Conservation (phyloP, 2,113 vertebrate species). For the Tetrao urogallus region DNA sequence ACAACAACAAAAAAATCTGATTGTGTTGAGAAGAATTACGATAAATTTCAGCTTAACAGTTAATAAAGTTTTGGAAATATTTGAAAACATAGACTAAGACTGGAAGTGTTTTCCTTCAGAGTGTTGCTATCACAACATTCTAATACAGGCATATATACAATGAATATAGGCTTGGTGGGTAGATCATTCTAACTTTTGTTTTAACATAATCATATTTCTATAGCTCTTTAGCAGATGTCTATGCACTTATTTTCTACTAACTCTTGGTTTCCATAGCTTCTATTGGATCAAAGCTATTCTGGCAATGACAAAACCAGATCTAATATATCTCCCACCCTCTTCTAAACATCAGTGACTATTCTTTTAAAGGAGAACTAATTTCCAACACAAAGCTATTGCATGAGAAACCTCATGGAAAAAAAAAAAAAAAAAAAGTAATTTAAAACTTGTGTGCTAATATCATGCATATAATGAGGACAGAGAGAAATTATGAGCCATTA, state of each 20-base stretch:
- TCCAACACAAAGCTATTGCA: background rate
- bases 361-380: slow-evolving; percentile 47
- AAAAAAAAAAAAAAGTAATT: background rate
- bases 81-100: background rate
- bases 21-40: background rate
- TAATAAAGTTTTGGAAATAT: background rate
- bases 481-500: slow-evolving; percentile 18
- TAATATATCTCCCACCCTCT: slow-evolving; percentile 8
- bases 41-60: slow-evolving; percentile 33
- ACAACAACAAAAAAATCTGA: background rate
- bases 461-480: background rate
- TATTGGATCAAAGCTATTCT: slow-evolving; percentile 46
- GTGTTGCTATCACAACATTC: slow-evolving; percentile 48
- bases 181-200: slow-evolving; percentile 41
- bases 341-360: slow-evolving; percentile 28
- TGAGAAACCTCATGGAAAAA: slow-evolving; percentile 5
- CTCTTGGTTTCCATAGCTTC: slow-evolving; percentile 57
- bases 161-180: background rate
- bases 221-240: slow-evolving; percentile 65
- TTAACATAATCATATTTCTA: slow-evolving; percentile 46
- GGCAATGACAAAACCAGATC: slow-evolving; percentile 56
- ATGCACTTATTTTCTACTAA: background rate
- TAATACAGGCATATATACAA: background rate
- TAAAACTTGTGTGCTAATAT: slow-evolving; percentile 9
- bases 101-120: slow-evolving; percentile 9